Percentiles rank a stretch among this genome's conserved stretches.
Evolutionary conservation across 1,140 invertebrate species (phyloP).

Genomic region (Listronotus oregonensis): DNA sequence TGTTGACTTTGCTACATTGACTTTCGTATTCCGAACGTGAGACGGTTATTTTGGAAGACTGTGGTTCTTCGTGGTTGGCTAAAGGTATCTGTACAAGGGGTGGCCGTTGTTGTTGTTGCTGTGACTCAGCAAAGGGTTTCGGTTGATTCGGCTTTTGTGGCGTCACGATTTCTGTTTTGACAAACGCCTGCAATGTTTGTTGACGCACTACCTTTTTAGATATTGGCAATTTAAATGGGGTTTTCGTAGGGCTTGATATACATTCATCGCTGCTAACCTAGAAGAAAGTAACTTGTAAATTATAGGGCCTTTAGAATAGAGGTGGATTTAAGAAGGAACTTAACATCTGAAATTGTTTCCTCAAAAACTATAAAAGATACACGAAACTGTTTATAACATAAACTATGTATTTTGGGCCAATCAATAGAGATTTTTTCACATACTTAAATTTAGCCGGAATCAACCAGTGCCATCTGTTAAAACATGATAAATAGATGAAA

Average conservation of each 20-base stretch:
- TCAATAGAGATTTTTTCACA: no score
- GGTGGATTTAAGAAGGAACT: no score
- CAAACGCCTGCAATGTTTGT: conserved; percentile 1
- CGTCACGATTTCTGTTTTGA: background rate
- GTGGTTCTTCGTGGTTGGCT: background rate
- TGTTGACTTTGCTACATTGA: conserved; percentile 13
- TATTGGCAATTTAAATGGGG: conserved; percentile 3
- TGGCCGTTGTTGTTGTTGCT: background rate
- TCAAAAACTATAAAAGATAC: no score
- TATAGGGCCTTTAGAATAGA: no score
- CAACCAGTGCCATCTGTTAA: no score
- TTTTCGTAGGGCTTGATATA: background rate
- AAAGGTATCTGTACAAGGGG: background rate
- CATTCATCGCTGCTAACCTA: conserved; percentile 15
- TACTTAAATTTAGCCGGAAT: no score
- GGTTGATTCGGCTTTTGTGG: background rate
- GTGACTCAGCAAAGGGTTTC: background rate
- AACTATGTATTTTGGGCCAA: no score
- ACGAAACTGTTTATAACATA: no score
- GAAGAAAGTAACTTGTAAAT: background rate
- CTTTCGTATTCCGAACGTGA: background rate
- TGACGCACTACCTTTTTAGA: background rate
- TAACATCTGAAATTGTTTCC: no score
- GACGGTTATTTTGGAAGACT: background rate
- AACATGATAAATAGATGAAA: no score